phyloP scores from a whole-genome alignment of 2,113 vertebrate species.

The Miniopterus natalensis region DNA sequence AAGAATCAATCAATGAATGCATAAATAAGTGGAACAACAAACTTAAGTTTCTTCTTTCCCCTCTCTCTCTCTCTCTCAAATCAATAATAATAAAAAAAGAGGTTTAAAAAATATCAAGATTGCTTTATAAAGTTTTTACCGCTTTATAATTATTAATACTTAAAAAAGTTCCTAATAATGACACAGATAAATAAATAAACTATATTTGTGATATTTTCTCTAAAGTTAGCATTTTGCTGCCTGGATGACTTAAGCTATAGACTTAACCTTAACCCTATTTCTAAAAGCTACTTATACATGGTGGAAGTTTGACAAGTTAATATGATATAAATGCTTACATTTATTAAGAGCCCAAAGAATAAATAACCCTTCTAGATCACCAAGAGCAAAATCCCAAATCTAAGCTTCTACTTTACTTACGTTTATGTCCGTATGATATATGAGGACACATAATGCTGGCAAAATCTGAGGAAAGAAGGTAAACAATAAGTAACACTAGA shows the following conservation, averaged over 20 bases:
- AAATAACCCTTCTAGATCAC: not conserved
- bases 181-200: conserved; percentile 7
- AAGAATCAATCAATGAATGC: not conserved
- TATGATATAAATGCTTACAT: not conserved
- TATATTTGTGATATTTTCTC: not conserved
- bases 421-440: conserved; percentile 99
- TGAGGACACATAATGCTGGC: conserved; percentile 98
- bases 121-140: not conserved
- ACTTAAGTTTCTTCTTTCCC: not conserved
- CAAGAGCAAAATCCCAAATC: conserved; percentile 39
- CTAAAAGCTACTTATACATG: not conserved
- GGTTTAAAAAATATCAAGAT: not conserved
- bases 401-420: conserved; percentile 91
- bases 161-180: conserved; percentile 18
- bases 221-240: conserved; percentile 14
- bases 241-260: conserved; percentile 25
- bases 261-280: conserved; percentile 50
- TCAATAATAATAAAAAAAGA: not conserved
- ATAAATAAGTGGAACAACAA: not conserved
- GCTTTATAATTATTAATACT: conserved; percentile 47
- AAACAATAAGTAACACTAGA: conserved; percentile 75
- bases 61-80: not conserved
- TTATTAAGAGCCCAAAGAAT: conserved; percentile 26
- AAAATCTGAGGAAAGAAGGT: conserved; percentile 93
- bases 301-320: not conserved